phyloP scores from a whole-genome alignment of 1,140 invertebrate species.

The Hyposmocoma kahamanoa region DNA sequence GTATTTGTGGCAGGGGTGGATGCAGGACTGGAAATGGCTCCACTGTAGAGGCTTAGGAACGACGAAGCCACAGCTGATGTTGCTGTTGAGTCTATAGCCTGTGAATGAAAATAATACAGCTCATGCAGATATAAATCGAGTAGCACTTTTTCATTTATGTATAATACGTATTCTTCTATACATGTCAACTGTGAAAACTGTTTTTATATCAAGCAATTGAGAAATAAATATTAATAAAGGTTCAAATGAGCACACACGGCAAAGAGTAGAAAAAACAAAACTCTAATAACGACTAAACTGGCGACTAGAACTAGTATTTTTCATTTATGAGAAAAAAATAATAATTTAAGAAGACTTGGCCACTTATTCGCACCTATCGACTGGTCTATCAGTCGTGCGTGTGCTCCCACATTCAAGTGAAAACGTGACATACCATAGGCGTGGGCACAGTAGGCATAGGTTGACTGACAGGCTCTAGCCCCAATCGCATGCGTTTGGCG shows the following conservation, averaged over 20 bases:
- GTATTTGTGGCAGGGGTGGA: slow-evolving; percentile 29
- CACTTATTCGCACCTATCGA: no score
- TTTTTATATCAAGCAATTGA: no score
- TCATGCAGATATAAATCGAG: neutral
- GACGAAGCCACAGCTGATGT: slow-evolving; percentile 54
- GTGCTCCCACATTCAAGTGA: no score
- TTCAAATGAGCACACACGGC: no score
- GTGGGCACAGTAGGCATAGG: slow-evolving; percentile 83
- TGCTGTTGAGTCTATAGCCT: slow-evolving; percentile 68
- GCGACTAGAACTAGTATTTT: no score
- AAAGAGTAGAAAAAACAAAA: no score
- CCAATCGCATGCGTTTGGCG: slow-evolving; percentile 95
- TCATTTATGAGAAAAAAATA: no score
- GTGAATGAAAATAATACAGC: no score
- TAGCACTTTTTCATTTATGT: neutral
- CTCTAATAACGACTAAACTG: no score
- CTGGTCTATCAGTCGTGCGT: no score
- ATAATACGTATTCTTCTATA: neutral
- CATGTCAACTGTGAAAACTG: neutral
- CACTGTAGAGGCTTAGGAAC: slow-evolving; percentile 64
- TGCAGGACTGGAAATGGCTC: slow-evolving; percentile 43
- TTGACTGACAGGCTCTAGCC: slow-evolving; percentile 94
- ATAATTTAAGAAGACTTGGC: no score
- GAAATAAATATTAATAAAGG: no score
- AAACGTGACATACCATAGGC: slow-evolving; percentile 61